Evolutionary conservation across 1,140 invertebrate species (phyloP).

Genomic region (Steinernema khuongi): DNA sequence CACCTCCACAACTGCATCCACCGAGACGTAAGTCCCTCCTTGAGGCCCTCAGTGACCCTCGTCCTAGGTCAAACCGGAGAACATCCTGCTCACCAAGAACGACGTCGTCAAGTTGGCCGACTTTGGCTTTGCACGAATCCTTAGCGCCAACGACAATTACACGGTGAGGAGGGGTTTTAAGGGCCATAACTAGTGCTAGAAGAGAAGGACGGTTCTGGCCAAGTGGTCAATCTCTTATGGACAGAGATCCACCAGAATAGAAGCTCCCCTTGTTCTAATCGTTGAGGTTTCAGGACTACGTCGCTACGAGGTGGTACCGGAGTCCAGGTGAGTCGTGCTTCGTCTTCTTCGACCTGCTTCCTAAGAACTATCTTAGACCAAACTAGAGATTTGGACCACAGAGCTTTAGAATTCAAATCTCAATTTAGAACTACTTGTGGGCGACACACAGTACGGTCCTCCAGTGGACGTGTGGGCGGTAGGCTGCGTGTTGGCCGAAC

Average conservation of each 20-base stretch:
- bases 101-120: slow-evolving; percentile 95
- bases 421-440: slow-evolving; percentile 79
- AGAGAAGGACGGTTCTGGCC: slow-evolving; percentile 10
- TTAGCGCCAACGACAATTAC: slow-evolving; percentile 65
- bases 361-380: too few species aligned
- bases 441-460: slow-evolving; percentile 91
- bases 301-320: slow-evolving; percentile 95
- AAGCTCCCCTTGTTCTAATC: neutral
- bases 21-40: slow-evolving; percentile 13
- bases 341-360: too few species aligned
- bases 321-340: slow-evolving; percentile 67
- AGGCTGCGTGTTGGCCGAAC: slow-evolving; percentile 85
- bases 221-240: neutral
- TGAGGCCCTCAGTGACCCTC: neutral
- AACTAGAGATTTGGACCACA: too few species aligned
- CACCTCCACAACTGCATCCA: slow-evolving; percentile 75
- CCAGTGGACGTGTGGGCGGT: slow-evolving; percentile 93
- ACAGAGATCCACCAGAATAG: neutral
- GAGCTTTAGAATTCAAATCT: neutral
- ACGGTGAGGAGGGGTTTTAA: slow-evolving; percentile 61
- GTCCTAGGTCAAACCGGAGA: slow-evolving; percentile 90
- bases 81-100: slow-evolving; percentile 86
- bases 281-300: slow-evolving; percentile 72
- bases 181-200: slow-evolving; percentile 17
- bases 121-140: slow-evolving; percentile 93